Evolutionary conservation across 2,113 vertebrate genomes (phyloP), one percentile per base, ranked within the genome.

Genomic region (Cololabis saira): DNA sequence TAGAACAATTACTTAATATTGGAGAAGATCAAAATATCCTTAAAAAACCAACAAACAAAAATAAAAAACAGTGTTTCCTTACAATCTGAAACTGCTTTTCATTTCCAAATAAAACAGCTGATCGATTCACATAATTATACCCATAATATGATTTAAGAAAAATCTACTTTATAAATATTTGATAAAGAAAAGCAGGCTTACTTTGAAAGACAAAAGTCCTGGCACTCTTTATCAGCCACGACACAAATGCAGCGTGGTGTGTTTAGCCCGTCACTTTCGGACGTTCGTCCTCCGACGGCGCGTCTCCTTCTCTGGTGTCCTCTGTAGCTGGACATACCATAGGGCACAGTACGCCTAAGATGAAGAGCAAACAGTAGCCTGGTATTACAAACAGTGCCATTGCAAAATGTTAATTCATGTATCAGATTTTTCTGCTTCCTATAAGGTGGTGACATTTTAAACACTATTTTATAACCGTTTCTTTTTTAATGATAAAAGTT

Each of bases 321-420:
- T 47, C 76, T 81, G 79, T 92, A 91, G 80, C 77, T 91, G 0
- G 91, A 93, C 84, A 93, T 90, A 42, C 91, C 92, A 43, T 93
- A 92, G 7, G 88, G 91, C 44, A 92, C 90, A 1, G 83, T 91
- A 24, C 78, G 91, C 61, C 92, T 93, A 54, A 43, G 57, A 43
- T 22, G 13, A 21, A 17, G 49, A 61, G 68, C 19, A 81, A 49
- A 61, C 54, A 72, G 33, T 58, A 6, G 40, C 16, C 14, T 33
- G 45, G 24, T 40, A 54, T 70, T 11, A 47, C 33, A 9, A 11
- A 37, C 9, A 54, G 12, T 5, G 50, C 19, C 15, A 12, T 5
- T 10, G 7, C 12, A 11, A 69, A 78, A 21, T 0, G 0, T 8
- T 22, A 22, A n/a, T 5, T 13, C 3, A 67, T 37, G 17, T 24